These are phyloP conservation scores for Artibeus lituratus DNA, from an alignment of 2,797 vertebrate species.

Conservation along the genomic window DNA sequence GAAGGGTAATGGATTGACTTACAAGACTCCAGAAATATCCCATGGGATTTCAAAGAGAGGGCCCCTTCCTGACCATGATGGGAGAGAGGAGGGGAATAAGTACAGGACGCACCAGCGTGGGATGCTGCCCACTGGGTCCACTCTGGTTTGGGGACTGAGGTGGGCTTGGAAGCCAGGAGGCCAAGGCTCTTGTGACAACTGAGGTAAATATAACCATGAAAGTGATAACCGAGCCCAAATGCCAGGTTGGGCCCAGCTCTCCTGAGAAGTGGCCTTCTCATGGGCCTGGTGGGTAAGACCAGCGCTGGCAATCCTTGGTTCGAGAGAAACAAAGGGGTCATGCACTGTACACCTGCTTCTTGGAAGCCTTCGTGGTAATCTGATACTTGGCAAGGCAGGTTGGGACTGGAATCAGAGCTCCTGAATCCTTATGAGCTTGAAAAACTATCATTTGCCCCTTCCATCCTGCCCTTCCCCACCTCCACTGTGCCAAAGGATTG, in stretches of 20 bases:
- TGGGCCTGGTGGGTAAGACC: neutral
- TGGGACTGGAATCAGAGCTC: neutral
- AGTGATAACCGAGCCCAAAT: neutral
- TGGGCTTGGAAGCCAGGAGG: neutral
- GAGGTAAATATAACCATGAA: neutral
- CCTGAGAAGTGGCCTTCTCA: neutral
- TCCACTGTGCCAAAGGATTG: neutral
- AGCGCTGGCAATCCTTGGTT: neutral
- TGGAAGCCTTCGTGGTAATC: neutral
- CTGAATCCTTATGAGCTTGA: neutral
- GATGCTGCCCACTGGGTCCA: no score
- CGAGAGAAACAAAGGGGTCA: neutral
- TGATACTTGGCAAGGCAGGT: neutral
- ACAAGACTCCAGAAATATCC: neutral
- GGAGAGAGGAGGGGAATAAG: neutral
- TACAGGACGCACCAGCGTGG: neutral
- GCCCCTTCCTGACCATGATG: neutral
- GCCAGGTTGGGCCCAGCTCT: neutral
- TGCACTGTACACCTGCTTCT: neutral
- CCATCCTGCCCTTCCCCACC: neutral
- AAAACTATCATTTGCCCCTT: neutral
- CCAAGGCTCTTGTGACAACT: neutral
- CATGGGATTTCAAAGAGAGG: neutral
- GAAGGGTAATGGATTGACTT: neutral
- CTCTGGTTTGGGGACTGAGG: neutral